Percentiles rank a stretch among this genome's conserved stretches.
phyloP scores from a whole-genome alignment of 2,888 invertebrate genomes.

The Callosobruchus maculatus region DNA sequence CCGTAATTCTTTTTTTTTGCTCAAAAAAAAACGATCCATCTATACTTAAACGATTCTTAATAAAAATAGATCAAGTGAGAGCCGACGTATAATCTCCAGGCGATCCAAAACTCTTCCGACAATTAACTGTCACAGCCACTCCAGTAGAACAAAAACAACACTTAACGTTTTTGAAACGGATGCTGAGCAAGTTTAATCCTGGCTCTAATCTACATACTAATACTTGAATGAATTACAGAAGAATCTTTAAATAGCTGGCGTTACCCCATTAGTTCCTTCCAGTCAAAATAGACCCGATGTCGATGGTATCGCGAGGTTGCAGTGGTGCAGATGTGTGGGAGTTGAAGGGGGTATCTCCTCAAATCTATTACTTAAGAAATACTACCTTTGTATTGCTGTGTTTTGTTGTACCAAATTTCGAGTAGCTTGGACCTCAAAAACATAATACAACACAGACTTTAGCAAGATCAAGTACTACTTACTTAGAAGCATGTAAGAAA shows the following conservation, averaged over 20 bases:
- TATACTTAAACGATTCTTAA: background rate
- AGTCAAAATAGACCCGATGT: background rate
- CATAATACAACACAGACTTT: too few species aligned
- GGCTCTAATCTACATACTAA: background rate
- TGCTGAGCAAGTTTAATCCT: background rate
- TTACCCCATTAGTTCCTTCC: background rate
- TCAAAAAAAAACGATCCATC: too few species aligned
- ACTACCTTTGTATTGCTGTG: too few species aligned
- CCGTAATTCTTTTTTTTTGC: too few species aligned
- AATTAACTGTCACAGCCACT: background rate
- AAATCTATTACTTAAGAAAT: too few species aligned
- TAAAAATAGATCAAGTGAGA: background rate
- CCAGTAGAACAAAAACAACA: background rate
- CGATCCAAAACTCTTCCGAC: background rate
- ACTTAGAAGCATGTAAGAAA: too few species aligned
- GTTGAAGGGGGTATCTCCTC: too few species aligned
- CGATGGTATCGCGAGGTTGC: background rate
- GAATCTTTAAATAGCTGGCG: background rate
- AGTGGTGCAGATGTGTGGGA: background rate
- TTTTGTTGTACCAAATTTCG: too few species aligned
- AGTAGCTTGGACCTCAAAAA: too few species aligned
- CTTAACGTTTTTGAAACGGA: background rate
- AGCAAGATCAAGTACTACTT: too few species aligned
- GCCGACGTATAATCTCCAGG: background rate
- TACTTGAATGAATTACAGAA: background rate